Evolutionary conservation across 2,888 invertebrate genomes (phyloP).

Genomic region (Meghimatium bilineatum): DNA sequence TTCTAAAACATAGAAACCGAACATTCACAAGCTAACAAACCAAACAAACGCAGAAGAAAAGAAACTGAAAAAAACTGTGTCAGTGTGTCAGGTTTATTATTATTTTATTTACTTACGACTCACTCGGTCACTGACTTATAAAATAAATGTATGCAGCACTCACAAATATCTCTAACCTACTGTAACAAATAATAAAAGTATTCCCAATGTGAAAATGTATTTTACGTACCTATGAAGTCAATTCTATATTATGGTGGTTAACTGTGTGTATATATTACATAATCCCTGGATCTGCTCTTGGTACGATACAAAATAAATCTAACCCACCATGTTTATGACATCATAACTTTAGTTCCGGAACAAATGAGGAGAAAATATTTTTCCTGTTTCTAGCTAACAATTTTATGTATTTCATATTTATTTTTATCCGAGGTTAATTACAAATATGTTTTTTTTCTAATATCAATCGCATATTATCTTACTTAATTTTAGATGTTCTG

Average conservation of each 20-base stretch:
- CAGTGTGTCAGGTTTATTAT: constrained; percentile 8
- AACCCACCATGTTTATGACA: constrained; percentile 50
- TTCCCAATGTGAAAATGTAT: not conserved
- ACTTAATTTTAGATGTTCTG: not conserved
- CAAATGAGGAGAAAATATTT: not conserved
- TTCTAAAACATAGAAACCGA: too few species aligned
- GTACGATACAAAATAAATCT: constrained; percentile 47
- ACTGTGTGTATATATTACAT: not conserved
- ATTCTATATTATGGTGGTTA: not conserved
- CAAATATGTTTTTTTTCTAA: not conserved
- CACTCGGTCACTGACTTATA: too few species aligned
- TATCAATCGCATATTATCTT: not conserved
- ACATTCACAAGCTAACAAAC: too few species aligned
- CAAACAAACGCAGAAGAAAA: not conserved
- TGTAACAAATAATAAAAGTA: not conserved
- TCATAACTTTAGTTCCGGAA: constrained; percentile 36
- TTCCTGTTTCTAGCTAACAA: not conserved
- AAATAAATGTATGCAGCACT: not conserved
- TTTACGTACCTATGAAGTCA: not conserved
- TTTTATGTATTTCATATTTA: not conserved
- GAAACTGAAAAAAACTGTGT: not conserved
- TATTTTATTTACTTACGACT: not conserved
- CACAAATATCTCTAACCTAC: not conserved
- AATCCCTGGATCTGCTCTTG: constrained; percentile 31
- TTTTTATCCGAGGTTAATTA: not conserved